phyloP scores from a whole-genome alignment of 2,888 invertebrate species.

The Erynnis tages region DNA sequence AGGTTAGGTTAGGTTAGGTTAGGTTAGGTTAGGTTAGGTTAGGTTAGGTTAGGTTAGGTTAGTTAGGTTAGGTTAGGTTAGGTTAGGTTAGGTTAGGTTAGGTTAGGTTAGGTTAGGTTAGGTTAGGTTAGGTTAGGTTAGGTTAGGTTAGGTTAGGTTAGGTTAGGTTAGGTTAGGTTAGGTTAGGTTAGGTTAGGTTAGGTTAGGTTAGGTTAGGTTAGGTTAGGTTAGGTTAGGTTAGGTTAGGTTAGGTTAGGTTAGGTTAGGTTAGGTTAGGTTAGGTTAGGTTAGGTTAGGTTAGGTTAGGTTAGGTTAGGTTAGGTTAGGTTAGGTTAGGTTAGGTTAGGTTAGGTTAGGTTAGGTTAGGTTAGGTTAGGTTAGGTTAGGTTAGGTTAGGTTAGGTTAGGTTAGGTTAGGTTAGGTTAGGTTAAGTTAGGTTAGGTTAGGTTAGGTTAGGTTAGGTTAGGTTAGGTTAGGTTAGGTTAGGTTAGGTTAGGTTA shows the following conservation, averaged over 20 bases:
- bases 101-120: conserved; percentile 9
- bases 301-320: too few species aligned
- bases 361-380: too few species aligned
- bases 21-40: conserved; percentile 8
- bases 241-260: conserved; percentile 7
- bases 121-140: conserved; percentile 9
- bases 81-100: conserved; percentile 2
- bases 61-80: neutral
- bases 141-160: conserved; percentile 9
- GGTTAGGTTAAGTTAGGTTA: too few species aligned
- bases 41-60: neutral
- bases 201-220: conserved; percentile 9
- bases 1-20: conserved; percentile 32
- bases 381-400: too few species aligned
- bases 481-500: too few species aligned
- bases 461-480: too few species aligned
- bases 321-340: too few species aligned
- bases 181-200: conserved; percentile 9
- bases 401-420: too few species aligned
- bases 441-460: too few species aligned
- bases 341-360: too few species aligned
- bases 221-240: conserved; percentile 9
- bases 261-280: conserved; percentile 9
- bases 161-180: conserved; percentile 9
- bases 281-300: conserved; percentile 9